phyloP scores from a whole-genome alignment of 2,113 vertebrate species.

The Aspidoscelis tigris region DNA sequence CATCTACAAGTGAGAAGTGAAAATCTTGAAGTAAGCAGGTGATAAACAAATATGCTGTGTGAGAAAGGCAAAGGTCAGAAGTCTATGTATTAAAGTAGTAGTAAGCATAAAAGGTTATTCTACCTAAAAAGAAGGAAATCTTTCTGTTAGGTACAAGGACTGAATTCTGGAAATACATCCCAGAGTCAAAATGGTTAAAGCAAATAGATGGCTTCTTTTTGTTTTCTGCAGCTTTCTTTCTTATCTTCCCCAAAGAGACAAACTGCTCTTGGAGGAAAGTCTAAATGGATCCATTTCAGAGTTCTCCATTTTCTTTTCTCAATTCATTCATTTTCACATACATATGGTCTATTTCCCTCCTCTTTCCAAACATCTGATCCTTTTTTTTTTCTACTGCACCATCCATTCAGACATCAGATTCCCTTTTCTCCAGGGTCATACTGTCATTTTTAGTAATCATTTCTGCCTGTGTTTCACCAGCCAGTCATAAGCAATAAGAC shows the following conservation, averaged over 20 bases:
- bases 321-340: too few relatives aligned
- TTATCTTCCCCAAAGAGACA: neutral
- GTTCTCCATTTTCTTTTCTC: neutral
- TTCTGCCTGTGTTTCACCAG: too few relatives aligned
- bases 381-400: too few relatives aligned
- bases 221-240: neutral
- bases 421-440: neutral
- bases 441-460: neutral
- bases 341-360: too few relatives aligned
- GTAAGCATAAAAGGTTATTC: neutral
- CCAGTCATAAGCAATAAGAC: neutral
- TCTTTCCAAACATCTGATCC: too few relatives aligned
- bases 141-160: neutral
- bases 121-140: neutral
- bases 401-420: neutral
- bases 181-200: neutral
- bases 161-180: neutral
- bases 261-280: neutral
- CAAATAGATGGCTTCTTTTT: neutral
- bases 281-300: neutral
- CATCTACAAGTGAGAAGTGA: too few relatives aligned
- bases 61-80: neutral
- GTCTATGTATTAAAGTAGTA: neutral
- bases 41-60: neutral
- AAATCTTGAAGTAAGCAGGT: neutral